phyloP scores from a whole-genome alignment of 92 coral and sea anemone species.

The Epizoanthus rinbou region DNA sequence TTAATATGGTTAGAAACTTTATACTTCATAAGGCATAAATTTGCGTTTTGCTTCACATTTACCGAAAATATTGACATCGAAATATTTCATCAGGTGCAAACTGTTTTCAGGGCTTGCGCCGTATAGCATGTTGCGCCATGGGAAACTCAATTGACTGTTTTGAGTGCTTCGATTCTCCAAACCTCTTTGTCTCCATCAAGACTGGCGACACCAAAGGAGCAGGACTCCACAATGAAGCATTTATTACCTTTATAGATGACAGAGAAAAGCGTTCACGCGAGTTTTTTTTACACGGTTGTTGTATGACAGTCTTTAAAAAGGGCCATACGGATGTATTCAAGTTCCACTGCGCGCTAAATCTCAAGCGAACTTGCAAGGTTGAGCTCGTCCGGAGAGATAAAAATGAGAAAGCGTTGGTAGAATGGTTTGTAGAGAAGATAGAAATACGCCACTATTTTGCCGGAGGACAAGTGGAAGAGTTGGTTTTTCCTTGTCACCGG shows the following conservation, averaged over 20 bases:
- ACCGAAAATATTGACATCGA: background rate
- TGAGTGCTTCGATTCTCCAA: slow-evolving; percentile 76
- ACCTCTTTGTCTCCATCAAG: slow-evolving; percentile 75
- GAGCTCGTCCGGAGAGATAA: slow-evolving; percentile 80
- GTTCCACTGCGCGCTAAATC: slow-evolving; percentile 55
- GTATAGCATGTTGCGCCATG: slow-evolving; percentile 57
- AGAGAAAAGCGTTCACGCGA: slow-evolving; percentile 76
- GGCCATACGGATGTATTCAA: slow-evolving; percentile 93
- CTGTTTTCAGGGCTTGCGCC: background rate
- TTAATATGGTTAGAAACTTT: background rate
- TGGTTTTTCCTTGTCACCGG: slow-evolving; percentile 91
- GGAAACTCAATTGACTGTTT: slow-evolving; percentile 87
- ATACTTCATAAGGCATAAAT: background rate
- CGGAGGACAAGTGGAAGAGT: slow-evolving; percentile 62
- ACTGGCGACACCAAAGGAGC: slow-evolving; percentile 96
- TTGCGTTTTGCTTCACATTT: background rate
- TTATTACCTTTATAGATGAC: slow-evolving; percentile 78
- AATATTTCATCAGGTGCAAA: background rate
- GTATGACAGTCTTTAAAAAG: slow-evolving; percentile 92
- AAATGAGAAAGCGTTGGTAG: slow-evolving; percentile 75
- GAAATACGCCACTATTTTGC: slow-evolving; percentile 78
- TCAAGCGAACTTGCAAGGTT: slow-evolving; percentile 76
- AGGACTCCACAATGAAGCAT: slow-evolving; percentile 87
- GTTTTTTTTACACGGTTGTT: slow-evolving; percentile 82
- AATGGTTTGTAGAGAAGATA: slow-evolving; percentile 94